Percentiles rank a stretch among this genome's conserved stretches.
Conservation (phyloP, 1,140 invertebrate species). For the Chironomus striatipennis region DNA sequence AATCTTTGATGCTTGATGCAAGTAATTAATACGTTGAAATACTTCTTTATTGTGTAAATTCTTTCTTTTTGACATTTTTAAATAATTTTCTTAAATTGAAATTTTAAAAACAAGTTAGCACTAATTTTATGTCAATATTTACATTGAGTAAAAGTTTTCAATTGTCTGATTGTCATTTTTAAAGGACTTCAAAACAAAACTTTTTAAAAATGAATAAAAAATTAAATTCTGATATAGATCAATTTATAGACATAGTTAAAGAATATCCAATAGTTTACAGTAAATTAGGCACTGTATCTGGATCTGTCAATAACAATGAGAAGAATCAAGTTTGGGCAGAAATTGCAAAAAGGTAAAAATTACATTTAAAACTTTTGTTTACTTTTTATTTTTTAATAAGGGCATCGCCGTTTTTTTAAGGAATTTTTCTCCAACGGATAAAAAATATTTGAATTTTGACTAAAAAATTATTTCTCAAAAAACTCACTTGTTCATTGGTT, state of each 20-base stretch:
- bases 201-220: neutral
- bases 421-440: too few species aligned
- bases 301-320: neutral
- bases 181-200: neutral
- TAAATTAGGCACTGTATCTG: neutral
- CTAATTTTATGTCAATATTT: too few species aligned
- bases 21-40: neutral
- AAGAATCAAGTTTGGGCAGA: neutral
- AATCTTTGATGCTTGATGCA: neutral
- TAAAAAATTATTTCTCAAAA: too few species aligned
- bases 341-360: neutral
- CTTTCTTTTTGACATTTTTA: neutral
- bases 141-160: neutral
- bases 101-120: neutral
- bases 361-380: too few species aligned
- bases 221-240: neutral
- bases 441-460: too few species aligned
- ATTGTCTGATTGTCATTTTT: neutral
- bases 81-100: neutral
- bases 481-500: too few species aligned
- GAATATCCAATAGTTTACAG: neutral
- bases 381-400: too few species aligned
- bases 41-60: neutral
- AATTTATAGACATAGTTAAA: constrained; percentile 15
- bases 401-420: too few species aligned